phyloP scores from a whole-genome alignment of 2,797 vertebrate genomes.

The Pseudochirops corinnae region DNA sequence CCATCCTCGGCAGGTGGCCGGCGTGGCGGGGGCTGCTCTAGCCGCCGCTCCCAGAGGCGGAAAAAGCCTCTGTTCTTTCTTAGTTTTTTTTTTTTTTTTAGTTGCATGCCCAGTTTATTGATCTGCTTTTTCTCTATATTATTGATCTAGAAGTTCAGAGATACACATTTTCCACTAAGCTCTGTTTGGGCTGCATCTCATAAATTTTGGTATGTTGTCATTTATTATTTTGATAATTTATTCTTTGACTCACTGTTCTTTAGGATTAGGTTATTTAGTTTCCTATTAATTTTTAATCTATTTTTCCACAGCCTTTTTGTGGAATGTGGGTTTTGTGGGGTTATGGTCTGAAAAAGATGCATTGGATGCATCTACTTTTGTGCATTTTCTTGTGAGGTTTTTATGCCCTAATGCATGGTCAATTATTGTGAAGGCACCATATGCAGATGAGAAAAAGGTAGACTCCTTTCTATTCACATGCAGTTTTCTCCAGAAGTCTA shows the following conservation, averaged over 20 bases:
- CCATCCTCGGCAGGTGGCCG: too few species aligned
- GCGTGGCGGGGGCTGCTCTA: too few species aligned
- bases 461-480: not conserved
- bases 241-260: not conserved
- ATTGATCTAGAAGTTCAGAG: not conserved
- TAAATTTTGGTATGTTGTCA: not conserved
- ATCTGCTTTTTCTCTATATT: not conserved
- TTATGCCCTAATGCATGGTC: not conserved
- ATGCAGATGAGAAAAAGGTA: not conserved
- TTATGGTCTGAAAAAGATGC: not conserved
- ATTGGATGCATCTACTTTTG: not conserved
- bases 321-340: not conserved
- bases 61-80: not conserved
- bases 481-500: not conserved
- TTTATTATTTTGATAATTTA: not conserved
- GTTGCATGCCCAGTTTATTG: not conserved
- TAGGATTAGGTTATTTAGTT: not conserved
- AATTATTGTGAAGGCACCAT: not conserved
- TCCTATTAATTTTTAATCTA: not conserved
- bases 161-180: not conserved
- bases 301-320: not conserved
- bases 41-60: too few species aligned
- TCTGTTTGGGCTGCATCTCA: not conserved
- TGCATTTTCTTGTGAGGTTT: not conserved
- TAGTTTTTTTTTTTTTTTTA: not conserved